Conservation (phyloP, 2,113 vertebrate genomes). For the Suricata suricatta region DNA sequence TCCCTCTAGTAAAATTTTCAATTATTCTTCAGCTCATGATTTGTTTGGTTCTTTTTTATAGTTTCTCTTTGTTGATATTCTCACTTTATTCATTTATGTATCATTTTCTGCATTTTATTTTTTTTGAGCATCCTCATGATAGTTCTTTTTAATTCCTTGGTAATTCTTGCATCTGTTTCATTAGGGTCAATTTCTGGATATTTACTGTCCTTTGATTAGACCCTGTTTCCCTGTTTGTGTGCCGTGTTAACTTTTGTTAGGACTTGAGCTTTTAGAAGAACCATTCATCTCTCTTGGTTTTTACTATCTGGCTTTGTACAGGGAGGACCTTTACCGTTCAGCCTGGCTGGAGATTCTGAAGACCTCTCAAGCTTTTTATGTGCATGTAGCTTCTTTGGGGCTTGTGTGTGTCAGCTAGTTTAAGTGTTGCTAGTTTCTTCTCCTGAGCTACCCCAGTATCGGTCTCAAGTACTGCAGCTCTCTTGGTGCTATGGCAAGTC, state of each 20-base stretch:
- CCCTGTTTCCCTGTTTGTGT: too few relatives aligned
- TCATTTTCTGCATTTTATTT: too few relatives aligned
- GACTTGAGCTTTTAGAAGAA: neutral
- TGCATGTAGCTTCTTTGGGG: neutral
- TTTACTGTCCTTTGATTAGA: too few relatives aligned
- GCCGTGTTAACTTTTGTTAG: neutral
- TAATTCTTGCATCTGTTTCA: too few relatives aligned
- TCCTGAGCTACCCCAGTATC: neutral
- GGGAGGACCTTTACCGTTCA: neutral
- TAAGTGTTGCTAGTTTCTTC: neutral
- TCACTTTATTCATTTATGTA: too few relatives aligned
- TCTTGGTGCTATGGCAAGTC: neutral
- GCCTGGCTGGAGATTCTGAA: neutral
- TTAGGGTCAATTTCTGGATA: too few relatives aligned
- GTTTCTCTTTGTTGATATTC: too few relatives aligned
- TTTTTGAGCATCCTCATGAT: too few relatives aligned
- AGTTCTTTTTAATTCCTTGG: too few relatives aligned
- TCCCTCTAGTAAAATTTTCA: too few relatives aligned
- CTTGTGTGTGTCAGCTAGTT: neutral
- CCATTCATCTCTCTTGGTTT: neutral
- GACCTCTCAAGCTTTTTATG: neutral
- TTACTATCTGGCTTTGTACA: neutral
- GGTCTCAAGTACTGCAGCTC: neutral
- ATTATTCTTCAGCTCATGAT: too few relatives aligned
- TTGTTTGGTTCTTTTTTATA: too few relatives aligned